Percentiles rank a stretch among this genome's conserved stretches.
Evolutionary conservation across 2,797 vertebrate genomes (phyloP).

Genomic region (Alca torda): DNA sequence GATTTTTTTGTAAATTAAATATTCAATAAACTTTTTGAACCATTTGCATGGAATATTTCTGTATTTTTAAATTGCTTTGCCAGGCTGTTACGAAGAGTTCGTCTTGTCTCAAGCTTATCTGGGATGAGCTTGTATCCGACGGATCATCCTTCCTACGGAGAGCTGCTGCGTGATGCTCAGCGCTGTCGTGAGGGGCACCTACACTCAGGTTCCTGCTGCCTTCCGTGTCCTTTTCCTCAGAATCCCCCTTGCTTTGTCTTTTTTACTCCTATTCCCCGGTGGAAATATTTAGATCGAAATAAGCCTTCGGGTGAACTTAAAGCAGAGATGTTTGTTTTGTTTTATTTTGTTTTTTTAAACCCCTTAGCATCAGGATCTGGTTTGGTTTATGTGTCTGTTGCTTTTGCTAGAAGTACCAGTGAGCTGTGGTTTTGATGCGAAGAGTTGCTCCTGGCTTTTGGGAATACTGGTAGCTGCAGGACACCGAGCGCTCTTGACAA

Average conservation of each 20-base stretch:
- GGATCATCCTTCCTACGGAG: accelerated
- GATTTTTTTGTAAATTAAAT: constrained; percentile 83
- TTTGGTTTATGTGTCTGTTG: neutral
- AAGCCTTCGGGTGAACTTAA: neutral
- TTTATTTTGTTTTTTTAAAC: too few relatives aligned
- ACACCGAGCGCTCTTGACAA: accelerated
- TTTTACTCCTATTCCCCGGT: neutral
- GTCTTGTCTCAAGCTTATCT: neutral
- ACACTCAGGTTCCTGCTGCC: neutral
- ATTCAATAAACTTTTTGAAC: constrained; percentile 81
- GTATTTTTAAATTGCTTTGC: neutral
- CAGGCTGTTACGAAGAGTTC: neutral
- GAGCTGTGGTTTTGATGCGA: neutral
- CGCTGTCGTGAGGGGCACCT: neutral
- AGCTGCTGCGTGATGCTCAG: neutral
- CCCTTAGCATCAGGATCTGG: neutral
- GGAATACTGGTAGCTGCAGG: neutral
- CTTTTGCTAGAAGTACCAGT: neutral
- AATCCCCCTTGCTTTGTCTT: neutral
- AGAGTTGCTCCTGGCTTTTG: neutral
- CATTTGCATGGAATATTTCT: constrained; percentile 29
- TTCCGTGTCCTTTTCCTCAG: neutral
- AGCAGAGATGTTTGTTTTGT: neutral
- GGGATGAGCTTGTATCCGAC: neutral
- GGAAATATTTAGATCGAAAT: neutral